Evolutionary conservation across 2,113 vertebrate species (phyloP).

Genomic region (Pseudorhombus dupliciocellatus): DNA sequence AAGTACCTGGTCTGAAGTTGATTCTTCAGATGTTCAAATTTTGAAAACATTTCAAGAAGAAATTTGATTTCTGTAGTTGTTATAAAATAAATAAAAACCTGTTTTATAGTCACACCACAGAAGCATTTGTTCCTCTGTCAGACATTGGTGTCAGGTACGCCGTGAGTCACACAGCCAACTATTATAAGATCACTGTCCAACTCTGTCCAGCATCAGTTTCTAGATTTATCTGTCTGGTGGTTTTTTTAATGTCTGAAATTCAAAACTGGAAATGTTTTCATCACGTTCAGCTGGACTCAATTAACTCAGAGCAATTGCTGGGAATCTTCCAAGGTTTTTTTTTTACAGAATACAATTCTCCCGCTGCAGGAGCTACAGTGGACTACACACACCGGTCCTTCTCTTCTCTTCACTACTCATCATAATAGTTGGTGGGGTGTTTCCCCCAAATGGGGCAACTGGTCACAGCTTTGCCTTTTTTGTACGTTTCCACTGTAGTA

Average conservation of each 20-base stretch:
- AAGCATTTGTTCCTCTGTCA: neutral
- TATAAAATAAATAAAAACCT: too few species aligned
- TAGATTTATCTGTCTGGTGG: neutral
- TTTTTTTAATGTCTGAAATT: neutral
- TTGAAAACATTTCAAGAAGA: neutral
- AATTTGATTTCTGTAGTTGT: neutral
- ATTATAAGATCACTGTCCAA: too few species aligned
- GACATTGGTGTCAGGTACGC: neutral
- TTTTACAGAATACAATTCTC: neutral
- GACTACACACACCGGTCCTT: neutral
- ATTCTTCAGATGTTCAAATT: too few species aligned
- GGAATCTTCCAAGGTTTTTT: neutral
- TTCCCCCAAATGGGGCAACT: too few species aligned
- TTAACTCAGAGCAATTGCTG: neutral
- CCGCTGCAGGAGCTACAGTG: neutral
- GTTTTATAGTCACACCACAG: neutral
- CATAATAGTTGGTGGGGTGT: neutral
- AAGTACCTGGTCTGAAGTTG: too few species aligned
- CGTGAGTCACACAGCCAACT: too few species aligned
- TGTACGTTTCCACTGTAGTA: constrained; percentile 31
- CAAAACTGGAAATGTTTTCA: neutral
- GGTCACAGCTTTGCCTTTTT: neutral
- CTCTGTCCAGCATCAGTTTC: neutral
- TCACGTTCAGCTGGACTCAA: constrained; percentile 11
- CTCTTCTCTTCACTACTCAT: neutral